Base-by-base conservation (phyloP, 2,888 invertebrate species). In the Xylota sylvarum region DNA sequence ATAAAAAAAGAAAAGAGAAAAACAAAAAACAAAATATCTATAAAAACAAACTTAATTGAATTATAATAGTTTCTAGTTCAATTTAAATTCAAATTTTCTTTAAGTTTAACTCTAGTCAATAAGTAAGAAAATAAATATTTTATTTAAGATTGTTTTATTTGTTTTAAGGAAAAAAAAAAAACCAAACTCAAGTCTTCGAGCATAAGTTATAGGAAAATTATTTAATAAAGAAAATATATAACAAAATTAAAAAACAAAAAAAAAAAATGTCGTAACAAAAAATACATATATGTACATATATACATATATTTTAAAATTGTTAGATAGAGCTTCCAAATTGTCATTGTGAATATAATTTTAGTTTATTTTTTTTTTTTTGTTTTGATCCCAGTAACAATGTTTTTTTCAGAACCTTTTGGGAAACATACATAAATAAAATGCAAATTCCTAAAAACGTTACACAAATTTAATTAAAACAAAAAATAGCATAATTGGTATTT, bases 321-420 rank as follows among this genome's bases (percentile, higher is more conserved):
- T 86, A 86, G 78, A 82, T 82, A 86, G 86, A 77, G 86, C 86
- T 86, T 86, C 86, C 86, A 81, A 86, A 73, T 73, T 67, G 35
- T 72, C 14, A 64, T 69, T 65, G 56, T 76, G 37, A 58, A 37
- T 62, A 37, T 48, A 10, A 43, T 52, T 32, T 52, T 32, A 5
- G 0, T 27, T 37, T 23, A 32, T 35, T 62, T 37, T 7, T 17
- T 62, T 50, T 19, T 23, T 9, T 5, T 35, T 46, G 14, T 37
- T 60, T 52, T 5, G 5, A 56, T 30, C 37, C 10, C 17, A 12
- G 30, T 40, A 43, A n/a, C n/a, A 65, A 37, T 40, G n/a, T 23
- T 69, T 7, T 37, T 17, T 48, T 9, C 10, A 27, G 50, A 37
- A 12, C 40, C 35, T 19, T 23, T 37, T 32, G 4, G 30, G 5